Conservation (phyloP, 2,888 invertebrate species). For the Eulithis testata region DNA sequence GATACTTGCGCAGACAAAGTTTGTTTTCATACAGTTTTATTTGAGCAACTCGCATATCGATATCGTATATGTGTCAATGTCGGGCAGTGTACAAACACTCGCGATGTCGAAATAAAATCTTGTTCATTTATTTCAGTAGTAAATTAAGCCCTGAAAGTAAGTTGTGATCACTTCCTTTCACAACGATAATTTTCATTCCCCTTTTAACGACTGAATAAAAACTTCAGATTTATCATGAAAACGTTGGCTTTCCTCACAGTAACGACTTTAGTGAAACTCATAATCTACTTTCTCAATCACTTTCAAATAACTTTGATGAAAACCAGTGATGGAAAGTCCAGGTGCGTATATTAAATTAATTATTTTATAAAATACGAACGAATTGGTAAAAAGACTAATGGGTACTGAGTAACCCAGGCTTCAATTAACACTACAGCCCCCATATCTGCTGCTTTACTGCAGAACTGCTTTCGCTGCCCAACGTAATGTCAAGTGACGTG, state of each 20-base stretch:
- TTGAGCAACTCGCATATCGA: no score
- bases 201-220: constrained; percentile 9
- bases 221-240: neutral
- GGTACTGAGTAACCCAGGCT: no score
- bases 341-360: neutral
- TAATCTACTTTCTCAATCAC: constrained; percentile 1
- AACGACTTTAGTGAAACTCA: neutral
- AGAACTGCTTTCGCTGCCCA: no score
- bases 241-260: neutral
- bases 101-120: neutral
- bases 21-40: no score
- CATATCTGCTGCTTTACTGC: no score
- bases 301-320: neutral
- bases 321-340: neutral
- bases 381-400: no score
- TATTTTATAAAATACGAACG: no score
- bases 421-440: no score
- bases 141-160: neutral
- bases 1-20: no score
- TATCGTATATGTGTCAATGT: no score
- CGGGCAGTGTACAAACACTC: no score
- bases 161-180: constrained; percentile 7
- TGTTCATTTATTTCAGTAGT: neutral
- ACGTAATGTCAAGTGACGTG: no score
- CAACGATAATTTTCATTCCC: constrained; percentile 11